These are phyloP conservation scores for Caligus rogercresseyi DNA, from an alignment of 1,140 invertebrate genomes.

Conservation along the genomic window DNA sequence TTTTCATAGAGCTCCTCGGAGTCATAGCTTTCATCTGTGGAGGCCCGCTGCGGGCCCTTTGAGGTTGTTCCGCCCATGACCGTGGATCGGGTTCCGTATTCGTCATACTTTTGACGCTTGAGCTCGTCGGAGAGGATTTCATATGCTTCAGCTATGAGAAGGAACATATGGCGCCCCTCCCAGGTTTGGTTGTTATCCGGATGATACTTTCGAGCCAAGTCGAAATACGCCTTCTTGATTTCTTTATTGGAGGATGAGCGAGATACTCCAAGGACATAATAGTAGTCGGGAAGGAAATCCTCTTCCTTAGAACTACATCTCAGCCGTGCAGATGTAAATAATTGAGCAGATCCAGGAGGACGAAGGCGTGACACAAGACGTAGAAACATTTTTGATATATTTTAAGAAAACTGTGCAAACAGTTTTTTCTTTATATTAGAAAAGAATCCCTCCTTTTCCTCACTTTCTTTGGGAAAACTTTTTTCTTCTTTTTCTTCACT, in stretches of 20 bases:
- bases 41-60: neutral
- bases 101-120: slow-evolving; percentile 27
- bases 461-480: neutral
- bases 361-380: no score
- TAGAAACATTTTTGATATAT: no score
- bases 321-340: no score
- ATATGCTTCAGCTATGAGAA: slow-evolving; percentile 26
- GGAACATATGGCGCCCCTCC: slow-evolving; percentile 25
- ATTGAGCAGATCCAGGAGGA: no score
- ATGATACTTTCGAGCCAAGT: slow-evolving; percentile 28
- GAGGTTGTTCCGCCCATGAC: slow-evolving; percentile 1
- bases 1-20: slow-evolving; percentile 16
- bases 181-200: slow-evolving; percentile 25
- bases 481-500: neutral
- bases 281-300: slow-evolving; percentile 28
- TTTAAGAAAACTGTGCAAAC: no score
- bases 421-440: neutral
- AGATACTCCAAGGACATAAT: slow-evolving; percentile 32
- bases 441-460: neutral
- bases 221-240: slow-evolving; percentile 36
- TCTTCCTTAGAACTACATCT: no score
- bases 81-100: slow-evolving; percentile 22
- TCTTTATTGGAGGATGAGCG: slow-evolving; percentile 29
- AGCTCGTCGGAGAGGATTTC: slow-evolving; percentile 27
- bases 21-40: neutral